These are phyloP conservation scores for Mormyrus iriodes DNA, from an alignment of 2,113 vertebrate genomes.

Conservation along the genomic window DNA sequence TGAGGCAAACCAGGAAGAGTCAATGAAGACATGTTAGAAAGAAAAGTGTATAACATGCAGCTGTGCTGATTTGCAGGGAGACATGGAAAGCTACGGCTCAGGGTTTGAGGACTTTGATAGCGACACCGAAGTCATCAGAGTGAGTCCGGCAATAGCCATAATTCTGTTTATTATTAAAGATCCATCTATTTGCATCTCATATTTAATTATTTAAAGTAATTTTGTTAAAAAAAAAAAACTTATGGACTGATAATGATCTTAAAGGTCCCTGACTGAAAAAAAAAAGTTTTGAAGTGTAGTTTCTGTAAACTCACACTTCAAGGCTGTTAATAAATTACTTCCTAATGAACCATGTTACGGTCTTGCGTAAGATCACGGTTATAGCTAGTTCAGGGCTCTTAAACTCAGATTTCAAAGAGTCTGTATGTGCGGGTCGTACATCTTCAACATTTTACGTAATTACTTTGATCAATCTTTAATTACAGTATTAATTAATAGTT, in stretches of 20 bases:
- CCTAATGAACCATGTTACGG: background rate
- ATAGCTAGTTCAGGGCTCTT: background rate
- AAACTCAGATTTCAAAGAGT: background rate
- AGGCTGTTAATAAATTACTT: background rate
- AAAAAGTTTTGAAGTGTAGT: background rate
- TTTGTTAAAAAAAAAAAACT: background rate
- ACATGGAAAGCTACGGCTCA: slow-evolving; percentile 57
- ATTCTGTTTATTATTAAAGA: background rate
- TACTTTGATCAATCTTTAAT: background rate
- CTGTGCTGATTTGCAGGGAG: slow-evolving; percentile 51
- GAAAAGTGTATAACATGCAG: background rate
- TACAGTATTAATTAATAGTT: background rate
- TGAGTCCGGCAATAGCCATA: slow-evolving; percentile 38
- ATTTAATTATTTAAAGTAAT: background rate
- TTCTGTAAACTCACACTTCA: background rate
- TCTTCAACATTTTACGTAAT: background rate
- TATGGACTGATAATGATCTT: background rate
- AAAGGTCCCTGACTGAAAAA: background rate
- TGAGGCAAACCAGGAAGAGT: background rate
- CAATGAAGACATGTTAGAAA: no score
- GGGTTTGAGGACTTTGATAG: slow-evolving; percentile 63
- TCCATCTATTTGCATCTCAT: background rate
- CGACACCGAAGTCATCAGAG: slow-evolving; percentile 57
- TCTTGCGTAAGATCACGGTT: background rate
- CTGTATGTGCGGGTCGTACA: background rate